These are phyloP conservation scores for Galbula dea DNA, from an alignment of 2,113 vertebrate species.

Conservation along the genomic window DNA sequence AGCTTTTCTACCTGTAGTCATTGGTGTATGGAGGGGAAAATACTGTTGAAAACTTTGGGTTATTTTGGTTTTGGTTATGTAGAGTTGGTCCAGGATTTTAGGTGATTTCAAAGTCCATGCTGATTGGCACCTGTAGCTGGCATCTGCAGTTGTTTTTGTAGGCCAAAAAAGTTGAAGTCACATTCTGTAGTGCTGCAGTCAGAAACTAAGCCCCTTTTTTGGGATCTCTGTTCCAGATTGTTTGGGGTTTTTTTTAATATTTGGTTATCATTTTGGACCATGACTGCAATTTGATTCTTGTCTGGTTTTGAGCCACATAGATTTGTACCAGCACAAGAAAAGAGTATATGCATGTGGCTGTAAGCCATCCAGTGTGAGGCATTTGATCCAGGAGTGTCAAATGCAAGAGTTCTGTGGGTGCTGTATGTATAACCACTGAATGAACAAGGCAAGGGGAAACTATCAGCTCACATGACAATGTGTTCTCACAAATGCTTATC, in stretches of 20 bases:
- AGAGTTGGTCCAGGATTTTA: neutral
- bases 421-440: neutral
- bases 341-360: neutral
- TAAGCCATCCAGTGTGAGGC: neutral
- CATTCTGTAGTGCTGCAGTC: neutral
- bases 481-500: neutral
- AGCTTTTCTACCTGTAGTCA: neutral
- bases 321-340: neutral
- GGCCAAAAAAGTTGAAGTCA: neutral
- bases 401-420: neutral
- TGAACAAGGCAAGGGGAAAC: neutral
- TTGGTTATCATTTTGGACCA: neutral
- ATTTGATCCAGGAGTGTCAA: neutral
- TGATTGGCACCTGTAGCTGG: neutral
- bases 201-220: neutral
- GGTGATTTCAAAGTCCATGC: neutral
- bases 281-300: neutral
- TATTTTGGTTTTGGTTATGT: neutral
- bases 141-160: neutral
- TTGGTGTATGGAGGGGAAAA: neutral
- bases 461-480: neutral
- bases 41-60: neutral
- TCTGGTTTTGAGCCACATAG: neutral
- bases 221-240: fast-evolving
- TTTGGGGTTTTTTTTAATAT: neutral